These are phyloP conservation scores for Hydrotaea cyrtoneurina DNA, from an alignment of 2,888 invertebrate genomes.

Conservation along the genomic window DNA sequence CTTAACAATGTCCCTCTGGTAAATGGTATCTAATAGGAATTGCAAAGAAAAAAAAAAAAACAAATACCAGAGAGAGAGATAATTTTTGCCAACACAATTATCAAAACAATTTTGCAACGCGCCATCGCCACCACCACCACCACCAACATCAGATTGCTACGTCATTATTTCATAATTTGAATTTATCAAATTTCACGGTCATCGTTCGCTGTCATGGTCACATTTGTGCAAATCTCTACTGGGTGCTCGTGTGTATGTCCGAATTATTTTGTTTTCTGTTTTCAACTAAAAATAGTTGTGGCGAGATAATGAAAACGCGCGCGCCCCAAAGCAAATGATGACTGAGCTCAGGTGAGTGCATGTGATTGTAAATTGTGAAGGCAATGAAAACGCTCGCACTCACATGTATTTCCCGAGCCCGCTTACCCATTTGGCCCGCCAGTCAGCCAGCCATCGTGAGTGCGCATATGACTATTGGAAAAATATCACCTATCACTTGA, in stretches of 20 bases:
- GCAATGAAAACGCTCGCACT: no score
- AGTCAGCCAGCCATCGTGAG: no score
- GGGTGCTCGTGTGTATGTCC: no score
- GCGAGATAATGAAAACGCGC: background rate
- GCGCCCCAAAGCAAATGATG: constrained; percentile 1
- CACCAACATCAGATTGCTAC: background rate
- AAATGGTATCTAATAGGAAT: no score
- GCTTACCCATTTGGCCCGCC: no score
- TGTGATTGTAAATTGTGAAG: no score
- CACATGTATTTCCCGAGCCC: no score
- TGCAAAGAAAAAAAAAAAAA: no score
- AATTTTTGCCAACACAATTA: background rate
- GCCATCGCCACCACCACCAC: background rate
- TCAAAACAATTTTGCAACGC: background rate
- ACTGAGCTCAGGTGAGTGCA: background rate
- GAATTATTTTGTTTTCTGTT: no score
- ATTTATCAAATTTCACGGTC: constrained; percentile 37
- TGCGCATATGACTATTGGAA: no score
- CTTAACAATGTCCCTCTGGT: no score
- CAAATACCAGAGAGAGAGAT: no score
- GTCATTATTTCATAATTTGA: constrained; percentile 21
- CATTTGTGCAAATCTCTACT: background rate
- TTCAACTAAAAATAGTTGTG: constrained; percentile 1
- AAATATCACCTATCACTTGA: background rate
- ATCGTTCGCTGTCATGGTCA: constrained; percentile 13